Evolutionary conservation across 2,113 vertebrate species (phyloP).

Genomic region (Cranoglanis bouderius): DNA sequence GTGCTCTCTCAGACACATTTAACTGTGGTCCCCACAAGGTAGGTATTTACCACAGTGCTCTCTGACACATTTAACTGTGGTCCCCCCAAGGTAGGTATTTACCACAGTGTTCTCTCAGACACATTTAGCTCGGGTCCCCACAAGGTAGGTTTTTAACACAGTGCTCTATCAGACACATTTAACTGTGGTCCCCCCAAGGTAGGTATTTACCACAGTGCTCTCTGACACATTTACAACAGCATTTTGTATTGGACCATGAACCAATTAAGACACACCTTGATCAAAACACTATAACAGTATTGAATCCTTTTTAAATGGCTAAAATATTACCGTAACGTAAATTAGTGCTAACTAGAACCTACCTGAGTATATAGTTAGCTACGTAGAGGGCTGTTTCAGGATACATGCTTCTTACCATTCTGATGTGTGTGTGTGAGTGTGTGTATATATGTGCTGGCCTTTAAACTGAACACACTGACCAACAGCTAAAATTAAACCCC

Average conservation of each 20-base stretch:
- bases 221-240: neutral
- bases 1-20: no score
- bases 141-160: no score
- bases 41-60: no score
- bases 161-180: no score
- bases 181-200: neutral
- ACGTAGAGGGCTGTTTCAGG: conserved; percentile 67
- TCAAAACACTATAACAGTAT: neutral
- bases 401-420: conserved; percentile 48
- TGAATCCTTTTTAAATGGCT: neutral
- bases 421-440: neutral
- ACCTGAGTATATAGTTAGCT: conserved; percentile 66
- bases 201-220: neutral
- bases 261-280: neutral
- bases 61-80: neutral
- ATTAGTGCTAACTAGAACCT: conserved; percentile 4
- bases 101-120: no score
- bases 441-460: neutral
- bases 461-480: neutral
- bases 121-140: no score
- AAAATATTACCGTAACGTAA: neutral
- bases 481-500: neutral
- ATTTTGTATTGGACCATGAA: neutral
- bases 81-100: neutral
- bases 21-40: no score